These are phyloP conservation scores for Artemia sinica DNA, from an alignment of 2,888 invertebrate species.

Conservation along the genomic window DNA sequence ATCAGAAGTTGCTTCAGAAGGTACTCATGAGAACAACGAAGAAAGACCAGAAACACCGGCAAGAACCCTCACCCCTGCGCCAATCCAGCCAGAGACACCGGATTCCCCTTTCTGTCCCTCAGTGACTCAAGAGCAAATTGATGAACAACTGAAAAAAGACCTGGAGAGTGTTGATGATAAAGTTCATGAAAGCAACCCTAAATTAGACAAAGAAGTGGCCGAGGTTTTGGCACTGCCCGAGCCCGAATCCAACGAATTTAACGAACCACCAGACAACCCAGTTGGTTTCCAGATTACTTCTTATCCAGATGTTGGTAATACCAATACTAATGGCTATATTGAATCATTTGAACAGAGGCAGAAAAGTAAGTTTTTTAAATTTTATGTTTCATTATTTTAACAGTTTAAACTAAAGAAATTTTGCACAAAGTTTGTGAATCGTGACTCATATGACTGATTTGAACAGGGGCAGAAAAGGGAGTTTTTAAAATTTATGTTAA, in stretches of 20 bases:
- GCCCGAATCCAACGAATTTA: not conserved
- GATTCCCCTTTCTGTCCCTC: not conserved
- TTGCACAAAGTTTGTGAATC: too few relatives aligned
- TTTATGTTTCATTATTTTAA: too few relatives aligned
- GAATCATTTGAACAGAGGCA: not conserved
- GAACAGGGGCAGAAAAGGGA: too few relatives aligned
- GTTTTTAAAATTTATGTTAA: too few relatives aligned
- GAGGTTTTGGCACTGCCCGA: not conserved
- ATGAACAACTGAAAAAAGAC: constrained; percentile 4
- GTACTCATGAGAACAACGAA: not conserved
- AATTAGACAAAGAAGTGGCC: not conserved
- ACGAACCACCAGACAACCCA: not conserved
- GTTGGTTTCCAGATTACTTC: constrained; percentile 1
- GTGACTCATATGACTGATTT: too few relatives aligned
- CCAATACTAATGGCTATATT: not conserved
- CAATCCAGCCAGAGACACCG: not conserved
- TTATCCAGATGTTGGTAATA: not conserved
- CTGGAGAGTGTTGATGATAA: constrained; percentile 8
- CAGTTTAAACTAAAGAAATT: too few relatives aligned
- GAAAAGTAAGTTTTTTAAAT: not conserved
- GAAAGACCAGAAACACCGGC: not conserved
- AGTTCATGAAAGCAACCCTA: constrained; percentile 10
- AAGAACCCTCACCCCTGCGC: not conserved
- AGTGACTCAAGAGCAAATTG: constrained; percentile 1
- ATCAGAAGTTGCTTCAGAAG: not conserved